Evolutionary conservation across 1,140 invertebrate species (phyloP).

Genomic region (Diprion similis): DNA sequence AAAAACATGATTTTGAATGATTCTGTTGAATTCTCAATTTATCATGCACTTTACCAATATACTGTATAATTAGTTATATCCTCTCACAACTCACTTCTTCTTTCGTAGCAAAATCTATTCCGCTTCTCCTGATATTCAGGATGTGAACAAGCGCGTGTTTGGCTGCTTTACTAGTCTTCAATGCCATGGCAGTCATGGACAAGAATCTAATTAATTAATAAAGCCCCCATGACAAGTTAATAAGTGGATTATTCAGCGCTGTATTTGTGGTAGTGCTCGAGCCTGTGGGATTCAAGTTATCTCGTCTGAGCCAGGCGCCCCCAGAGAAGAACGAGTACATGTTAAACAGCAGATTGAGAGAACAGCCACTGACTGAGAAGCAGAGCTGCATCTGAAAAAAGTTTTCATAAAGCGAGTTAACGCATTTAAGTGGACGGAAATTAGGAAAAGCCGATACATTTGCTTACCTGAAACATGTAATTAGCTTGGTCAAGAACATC

Average conservation of each 20-base stretch:
- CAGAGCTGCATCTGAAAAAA: background rate
- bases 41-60: background rate
- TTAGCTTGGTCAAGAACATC: background rate
- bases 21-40: background rate
- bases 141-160: background rate
- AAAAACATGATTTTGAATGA: too few species aligned
- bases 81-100: background rate
- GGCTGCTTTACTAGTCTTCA: background rate
- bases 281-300: background rate
- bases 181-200: slow-evolving; percentile 1
- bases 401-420: background rate
- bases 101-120: background rate
- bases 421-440: background rate
- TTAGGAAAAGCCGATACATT: background rate
- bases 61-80: too few species aligned
- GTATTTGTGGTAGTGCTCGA: background rate
- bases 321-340: slow-evolving; percentile 1
- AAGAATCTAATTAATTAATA: slow-evolving; percentile 4
- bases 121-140: background rate
- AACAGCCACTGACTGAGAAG: background rate
- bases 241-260: background rate
- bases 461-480: background rate
- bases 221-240: slow-evolving; percentile 1
- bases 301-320: background rate
- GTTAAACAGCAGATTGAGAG: slow-evolving; percentile 1